Percentiles rank a stretch among this genome's conserved stretches.
phyloP scores from a whole-genome alignment of 2,113 vertebrate genomes.

The Aptenodytes forsteri region DNA sequence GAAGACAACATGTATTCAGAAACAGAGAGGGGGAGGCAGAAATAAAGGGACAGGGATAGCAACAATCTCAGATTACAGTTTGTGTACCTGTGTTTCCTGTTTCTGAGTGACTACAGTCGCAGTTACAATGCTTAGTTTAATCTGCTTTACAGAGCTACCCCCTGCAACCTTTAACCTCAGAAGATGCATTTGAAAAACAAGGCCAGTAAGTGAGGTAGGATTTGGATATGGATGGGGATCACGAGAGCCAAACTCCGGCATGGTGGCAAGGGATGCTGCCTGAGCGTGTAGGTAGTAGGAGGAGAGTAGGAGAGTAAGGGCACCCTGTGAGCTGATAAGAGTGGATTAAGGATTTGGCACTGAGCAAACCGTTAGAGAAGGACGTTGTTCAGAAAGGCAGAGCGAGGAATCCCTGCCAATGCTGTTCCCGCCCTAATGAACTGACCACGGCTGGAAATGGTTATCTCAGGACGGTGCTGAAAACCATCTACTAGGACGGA shows the following conservation, averaged over 20 bases:
- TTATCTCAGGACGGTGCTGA: not conserved
- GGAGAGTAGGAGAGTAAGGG: not conserved
- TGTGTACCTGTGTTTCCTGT: slow-evolving; percentile 41
- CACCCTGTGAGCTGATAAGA: not conserved
- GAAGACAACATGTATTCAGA: slow-evolving; percentile 41
- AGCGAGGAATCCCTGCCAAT: not conserved
- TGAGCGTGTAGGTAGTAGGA: not conserved
- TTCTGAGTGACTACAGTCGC: not conserved
- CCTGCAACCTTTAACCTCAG: not conserved
- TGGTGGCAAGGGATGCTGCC: not conserved
- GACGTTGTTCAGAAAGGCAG: not conserved
- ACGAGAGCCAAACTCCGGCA: not conserved
- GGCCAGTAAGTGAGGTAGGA: not conserved
- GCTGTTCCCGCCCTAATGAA: not conserved
- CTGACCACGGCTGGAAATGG: slow-evolving; percentile 7
- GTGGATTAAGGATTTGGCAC: slow-evolving; percentile 5
- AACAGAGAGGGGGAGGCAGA: not conserved
- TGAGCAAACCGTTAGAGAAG: not conserved
- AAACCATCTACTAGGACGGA: not conserved
- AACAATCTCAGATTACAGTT: slow-evolving; percentile 15
- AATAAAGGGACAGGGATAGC: slow-evolving; percentile 9
- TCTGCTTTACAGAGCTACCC: not conserved
- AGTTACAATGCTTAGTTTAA: not conserved
- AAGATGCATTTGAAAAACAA: not conserved
- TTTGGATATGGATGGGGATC: not conserved